Conservation (phyloP, 1,140 invertebrate species). For the Ceratina japonica region DNA sequence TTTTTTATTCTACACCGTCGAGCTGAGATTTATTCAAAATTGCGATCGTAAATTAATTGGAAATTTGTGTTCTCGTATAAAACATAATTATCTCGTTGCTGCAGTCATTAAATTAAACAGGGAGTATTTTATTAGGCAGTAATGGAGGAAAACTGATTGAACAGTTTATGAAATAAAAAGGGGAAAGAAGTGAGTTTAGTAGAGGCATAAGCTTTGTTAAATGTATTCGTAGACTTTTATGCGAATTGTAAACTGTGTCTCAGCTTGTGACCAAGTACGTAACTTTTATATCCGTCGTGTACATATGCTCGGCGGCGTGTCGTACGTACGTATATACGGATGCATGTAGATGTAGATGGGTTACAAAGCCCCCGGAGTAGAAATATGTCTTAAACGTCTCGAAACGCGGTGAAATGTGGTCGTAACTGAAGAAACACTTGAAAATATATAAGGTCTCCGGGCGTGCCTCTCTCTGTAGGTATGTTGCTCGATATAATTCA, state of each 20-base stretch:
- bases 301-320: constrained; percentile 22
- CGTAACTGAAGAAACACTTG: constrained; percentile 41
- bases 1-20: constrained; percentile 16
- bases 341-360: constrained; percentile 14
- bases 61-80: not conserved
- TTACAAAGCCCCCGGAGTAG: constrained; percentile 41
- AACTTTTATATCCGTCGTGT: constrained; percentile 32
- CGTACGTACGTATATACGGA: not conserved
- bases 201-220: no score
- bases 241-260: no score
- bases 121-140: no score
- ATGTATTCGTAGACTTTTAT: no score
- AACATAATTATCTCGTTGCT: constrained; percentile 19
- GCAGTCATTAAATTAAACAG: no score
- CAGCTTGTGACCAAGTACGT: not conserved
- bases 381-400: constrained; percentile 61
- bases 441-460: constrained; percentile 45
- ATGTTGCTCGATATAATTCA: constrained; percentile 54
- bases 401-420: constrained; percentile 18
- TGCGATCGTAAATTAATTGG: constrained; percentile 11
- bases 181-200: no score
- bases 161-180: no score
- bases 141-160: no score
- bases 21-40: constrained; percentile 1
- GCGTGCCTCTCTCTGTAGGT: constrained; percentile 10